Conservation (phyloP, 2,113 vertebrate species). For the Puntigrus tetrazona region DNA sequence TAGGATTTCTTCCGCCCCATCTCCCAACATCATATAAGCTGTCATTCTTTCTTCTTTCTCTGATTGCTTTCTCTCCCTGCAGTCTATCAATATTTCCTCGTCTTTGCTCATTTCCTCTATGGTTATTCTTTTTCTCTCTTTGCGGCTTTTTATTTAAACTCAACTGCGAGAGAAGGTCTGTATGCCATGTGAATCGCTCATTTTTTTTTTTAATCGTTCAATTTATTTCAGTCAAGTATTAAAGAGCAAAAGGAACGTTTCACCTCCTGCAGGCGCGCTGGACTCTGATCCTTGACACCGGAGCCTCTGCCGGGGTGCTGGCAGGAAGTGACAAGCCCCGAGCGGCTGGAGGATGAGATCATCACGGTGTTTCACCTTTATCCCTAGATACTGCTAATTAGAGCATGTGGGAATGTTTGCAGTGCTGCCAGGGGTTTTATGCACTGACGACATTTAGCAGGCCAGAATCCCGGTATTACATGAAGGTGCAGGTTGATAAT, state of each 20-base stretch:
- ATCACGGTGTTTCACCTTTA: conserved; percentile 55
- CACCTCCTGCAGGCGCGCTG: conserved; percentile 22
- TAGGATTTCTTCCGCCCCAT: background rate
- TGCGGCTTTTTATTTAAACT: conserved; percentile 16
- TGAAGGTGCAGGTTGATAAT: conserved; percentile 45
- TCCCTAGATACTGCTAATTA: conserved; percentile 63
- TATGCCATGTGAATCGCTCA: background rate
- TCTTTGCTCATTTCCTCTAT: background rate
- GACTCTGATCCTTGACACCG: conserved; percentile 36
- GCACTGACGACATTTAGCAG: conserved; percentile 49
- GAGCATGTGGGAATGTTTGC: conserved; percentile 42
- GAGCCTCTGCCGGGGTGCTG: conserved; percentile 42
- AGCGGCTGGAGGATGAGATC: conserved; percentile 59
- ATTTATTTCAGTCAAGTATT: background rate
- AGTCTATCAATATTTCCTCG: conserved; percentile 2
- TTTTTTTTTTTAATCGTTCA: conserved; percentile 17
- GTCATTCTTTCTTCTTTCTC: conserved; percentile 31
- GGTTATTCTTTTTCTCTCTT: conserved; percentile 11
- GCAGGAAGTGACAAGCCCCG: conserved; percentile 54
- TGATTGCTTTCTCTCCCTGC: background rate
- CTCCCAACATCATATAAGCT: conserved; percentile 11
- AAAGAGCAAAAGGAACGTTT: background rate
- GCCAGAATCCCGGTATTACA: conserved; percentile 10
- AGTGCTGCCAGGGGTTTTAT: conserved; percentile 29
- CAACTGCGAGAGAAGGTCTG: background rate